Conservation (phyloP, 1,140 invertebrate species). For the Drosophila truncata region DNA sequence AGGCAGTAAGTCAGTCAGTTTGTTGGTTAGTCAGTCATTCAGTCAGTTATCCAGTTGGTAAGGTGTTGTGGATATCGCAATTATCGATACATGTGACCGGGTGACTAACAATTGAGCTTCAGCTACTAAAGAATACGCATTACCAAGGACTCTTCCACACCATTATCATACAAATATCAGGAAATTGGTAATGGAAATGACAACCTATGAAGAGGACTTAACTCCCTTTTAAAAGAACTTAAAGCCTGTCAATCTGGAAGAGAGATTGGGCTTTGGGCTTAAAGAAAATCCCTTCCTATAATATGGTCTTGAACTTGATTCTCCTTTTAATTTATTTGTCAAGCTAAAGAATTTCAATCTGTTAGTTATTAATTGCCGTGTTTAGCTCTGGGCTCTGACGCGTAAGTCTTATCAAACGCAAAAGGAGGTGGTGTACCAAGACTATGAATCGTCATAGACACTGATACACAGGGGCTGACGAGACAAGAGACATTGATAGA, state of each 20-base stretch:
- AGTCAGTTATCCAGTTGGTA: slow-evolving; percentile 2
- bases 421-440: slow-evolving; percentile 13
- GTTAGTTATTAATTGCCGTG: slow-evolving; percentile 63
- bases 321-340: not conserved
- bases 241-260: too few relatives aligned
- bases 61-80: slow-evolving; percentile 1
- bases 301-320: not conserved
- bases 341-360: not conserved
- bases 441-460: not conserved
- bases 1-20: slow-evolving; percentile 3
- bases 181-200: not conserved
- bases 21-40: slow-evolving; percentile 14
- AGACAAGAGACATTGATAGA: slow-evolving; percentile 64
- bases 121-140: not conserved
- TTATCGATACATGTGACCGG: slow-evolving; percentile 29
- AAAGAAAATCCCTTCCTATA: not conserved
- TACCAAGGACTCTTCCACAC: not conserved
- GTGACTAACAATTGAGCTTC: slow-evolving; percentile 17
- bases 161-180: not conserved
- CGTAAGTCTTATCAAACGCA: slow-evolving; percentile 49
- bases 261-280: too few relatives aligned
- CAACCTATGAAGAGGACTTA: too few relatives aligned
- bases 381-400: slow-evolving; percentile 39
- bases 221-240: too few relatives aligned
- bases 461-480: slow-evolving; percentile 10